Conservation (phyloP, 1,140 invertebrate species). For the Glomeris maerens region DNA sequence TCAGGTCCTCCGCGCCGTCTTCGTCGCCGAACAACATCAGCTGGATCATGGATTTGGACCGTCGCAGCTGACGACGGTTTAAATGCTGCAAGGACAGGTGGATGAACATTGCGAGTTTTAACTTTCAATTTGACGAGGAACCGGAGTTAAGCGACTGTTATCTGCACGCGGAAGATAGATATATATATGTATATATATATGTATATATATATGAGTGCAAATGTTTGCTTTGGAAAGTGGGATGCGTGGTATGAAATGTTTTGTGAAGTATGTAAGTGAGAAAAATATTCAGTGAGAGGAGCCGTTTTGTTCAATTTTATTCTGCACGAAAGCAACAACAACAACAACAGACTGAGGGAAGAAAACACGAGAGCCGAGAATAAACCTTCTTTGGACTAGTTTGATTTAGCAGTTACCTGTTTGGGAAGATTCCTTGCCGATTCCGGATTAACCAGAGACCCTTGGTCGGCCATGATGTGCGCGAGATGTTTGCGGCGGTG, state of each 20-base stretch:
- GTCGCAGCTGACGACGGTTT: conserved; percentile 65
- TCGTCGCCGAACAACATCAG: conserved; percentile 69
- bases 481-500: conserved; percentile 80
- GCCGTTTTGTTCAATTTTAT: too few species aligned
- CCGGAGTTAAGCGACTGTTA: not conserved
- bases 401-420: conserved; percentile 33
- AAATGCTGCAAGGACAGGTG: conserved; percentile 27
- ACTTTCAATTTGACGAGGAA: not conserved
- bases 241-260: too few species aligned
- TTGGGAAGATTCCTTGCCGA: conserved; percentile 78
- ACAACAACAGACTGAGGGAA: too few species aligned
- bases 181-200: too few species aligned
- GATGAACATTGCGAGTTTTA: not conserved
- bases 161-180: too few species aligned
- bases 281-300: too few species aligned
- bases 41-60: conserved; percentile 79
- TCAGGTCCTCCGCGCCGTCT: conserved; percentile 59
- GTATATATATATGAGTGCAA: too few species aligned
- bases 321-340: too few species aligned
- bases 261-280: too few species aligned
- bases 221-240: too few species aligned
- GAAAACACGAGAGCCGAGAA: not conserved
- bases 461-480: conserved; percentile 92
- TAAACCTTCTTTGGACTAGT: not conserved
- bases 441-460: conserved; percentile 79